phyloP scores from a whole-genome alignment of 2,113 vertebrate species.

The Rhipidura dahli region DNA sequence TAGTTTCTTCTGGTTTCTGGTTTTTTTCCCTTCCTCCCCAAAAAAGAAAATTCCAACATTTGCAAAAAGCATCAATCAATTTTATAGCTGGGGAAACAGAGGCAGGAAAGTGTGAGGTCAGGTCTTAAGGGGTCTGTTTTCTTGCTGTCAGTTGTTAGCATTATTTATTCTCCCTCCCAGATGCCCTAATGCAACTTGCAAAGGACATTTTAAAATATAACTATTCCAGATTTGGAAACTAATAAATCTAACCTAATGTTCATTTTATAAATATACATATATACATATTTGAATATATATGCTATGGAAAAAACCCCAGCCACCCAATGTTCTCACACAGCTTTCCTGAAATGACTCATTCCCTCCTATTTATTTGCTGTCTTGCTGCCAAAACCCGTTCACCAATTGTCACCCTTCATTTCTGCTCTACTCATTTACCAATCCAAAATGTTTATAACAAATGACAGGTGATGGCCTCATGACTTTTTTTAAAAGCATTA shows the following conservation, averaged over 20 bases:
- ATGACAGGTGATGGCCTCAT: neutral
- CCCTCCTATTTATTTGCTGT: constrained; percentile 41
- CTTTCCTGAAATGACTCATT: constrained; percentile 15
- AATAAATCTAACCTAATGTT: constrained; percentile 23
- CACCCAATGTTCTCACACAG: neutral
- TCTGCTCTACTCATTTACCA: neutral
- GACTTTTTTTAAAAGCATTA: neutral
- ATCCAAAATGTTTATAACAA: constrained; percentile 10
- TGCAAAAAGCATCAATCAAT: neutral
- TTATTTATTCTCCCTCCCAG: neutral
- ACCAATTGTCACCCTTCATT: constrained; percentile 33
- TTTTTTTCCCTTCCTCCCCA: accelerated
- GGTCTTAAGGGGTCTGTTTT: neutral
- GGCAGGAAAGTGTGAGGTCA: neutral
- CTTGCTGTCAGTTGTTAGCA: neutral
- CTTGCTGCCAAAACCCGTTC: constrained; percentile 30
- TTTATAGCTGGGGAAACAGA: neutral
- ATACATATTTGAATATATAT: constrained; percentile 1
- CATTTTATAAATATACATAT: neutral
- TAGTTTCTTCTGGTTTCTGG: neutral
- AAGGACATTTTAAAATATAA: constrained; percentile 10
- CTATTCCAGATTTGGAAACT: neutral
- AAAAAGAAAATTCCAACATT: neutral
- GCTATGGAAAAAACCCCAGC: neutral
- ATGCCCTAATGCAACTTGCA: neutral